These are phyloP conservation scores for Psophia crepitans DNA, from an alignment of 2,113 vertebrate species.

Conservation along the genomic window DNA sequence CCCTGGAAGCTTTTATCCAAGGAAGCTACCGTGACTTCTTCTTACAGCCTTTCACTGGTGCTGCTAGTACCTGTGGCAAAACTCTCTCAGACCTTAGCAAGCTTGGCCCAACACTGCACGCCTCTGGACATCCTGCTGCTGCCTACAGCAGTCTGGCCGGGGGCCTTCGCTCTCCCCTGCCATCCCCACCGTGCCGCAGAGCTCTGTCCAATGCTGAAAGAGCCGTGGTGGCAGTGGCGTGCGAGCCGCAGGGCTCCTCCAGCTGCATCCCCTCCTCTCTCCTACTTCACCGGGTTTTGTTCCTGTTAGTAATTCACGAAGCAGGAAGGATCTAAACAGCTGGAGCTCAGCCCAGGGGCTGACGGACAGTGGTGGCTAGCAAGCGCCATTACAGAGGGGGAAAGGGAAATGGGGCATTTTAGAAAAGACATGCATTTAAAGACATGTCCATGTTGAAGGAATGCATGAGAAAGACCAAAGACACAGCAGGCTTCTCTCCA, in stretches of 20 bases:
- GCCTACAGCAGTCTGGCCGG: neutral
- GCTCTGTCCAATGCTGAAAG: constrained; percentile 5
- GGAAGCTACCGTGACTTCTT: neutral
- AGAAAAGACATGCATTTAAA: neutral
- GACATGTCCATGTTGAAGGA: neutral
- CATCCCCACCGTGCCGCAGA: fast-evolving
- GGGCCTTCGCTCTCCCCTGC: fast-evolving
- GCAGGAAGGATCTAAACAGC: neutral
- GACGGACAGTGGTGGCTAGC: neutral
- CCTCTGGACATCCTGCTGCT: neutral
- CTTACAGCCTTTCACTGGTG: fast-evolving
- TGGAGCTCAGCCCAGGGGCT: neutral
- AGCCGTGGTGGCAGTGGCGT: fast-evolving
- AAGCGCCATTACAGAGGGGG: neutral
- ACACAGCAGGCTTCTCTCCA: neutral
- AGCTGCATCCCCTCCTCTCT: neutral
- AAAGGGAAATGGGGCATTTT: neutral
- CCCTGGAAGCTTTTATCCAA: neutral
- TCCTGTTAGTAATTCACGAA: neutral
- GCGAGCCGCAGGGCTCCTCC: neutral
- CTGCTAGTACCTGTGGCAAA: neutral
- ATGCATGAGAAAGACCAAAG: neutral
- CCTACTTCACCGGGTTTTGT: neutral
- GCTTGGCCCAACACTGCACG: fast-evolving
- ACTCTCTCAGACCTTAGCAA: neutral